Conservation (phyloP, 1,140 invertebrate genomes). For the Lordiphosa collinella region DNA sequence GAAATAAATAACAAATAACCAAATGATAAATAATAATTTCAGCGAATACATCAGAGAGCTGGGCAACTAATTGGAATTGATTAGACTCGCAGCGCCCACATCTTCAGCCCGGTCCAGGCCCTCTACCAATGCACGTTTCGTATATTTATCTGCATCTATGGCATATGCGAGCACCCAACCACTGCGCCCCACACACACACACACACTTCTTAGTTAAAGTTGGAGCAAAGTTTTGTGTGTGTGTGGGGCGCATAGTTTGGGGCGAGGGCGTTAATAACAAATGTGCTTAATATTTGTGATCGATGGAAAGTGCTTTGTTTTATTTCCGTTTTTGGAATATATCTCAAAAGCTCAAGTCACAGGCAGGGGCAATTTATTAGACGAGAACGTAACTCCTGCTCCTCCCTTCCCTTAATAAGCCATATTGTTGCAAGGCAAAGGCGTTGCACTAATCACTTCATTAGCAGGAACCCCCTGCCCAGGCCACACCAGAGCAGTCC, state of each 20-base stretch:
- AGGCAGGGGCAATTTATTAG: conserved; percentile 54
- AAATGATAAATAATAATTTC: conserved; percentile 79
- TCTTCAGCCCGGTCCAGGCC: neutral
- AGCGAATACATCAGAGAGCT: conserved; percentile 75
- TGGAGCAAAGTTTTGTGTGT: conserved; percentile 35
- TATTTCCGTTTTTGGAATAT: conserved; percentile 36
- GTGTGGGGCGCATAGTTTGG: conserved; percentile 18
- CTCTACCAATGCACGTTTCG: conserved; percentile 60
- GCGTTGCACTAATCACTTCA: conserved; percentile 77
- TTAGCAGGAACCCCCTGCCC: conserved; percentile 43
- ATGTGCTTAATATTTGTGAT: conserved; percentile 77
- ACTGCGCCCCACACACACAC: neutral
- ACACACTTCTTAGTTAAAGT: conserved; percentile 17
- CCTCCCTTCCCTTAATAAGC: conserved; percentile 31
- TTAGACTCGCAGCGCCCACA: conserved; percentile 55
- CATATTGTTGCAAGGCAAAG: conserved; percentile 60
- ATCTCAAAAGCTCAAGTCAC: conserved; percentile 22
- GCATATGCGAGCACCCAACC: conserved; percentile 51
- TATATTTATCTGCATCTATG: conserved; percentile 75
- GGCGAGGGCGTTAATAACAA: conserved; percentile 54
- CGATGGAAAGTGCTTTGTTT: conserved; percentile 73
- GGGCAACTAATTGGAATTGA: conserved; percentile 78
- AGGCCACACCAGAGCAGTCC: conserved; percentile 16
- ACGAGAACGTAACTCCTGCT: conserved; percentile 1
- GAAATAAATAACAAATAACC: conserved; percentile 69